Evolutionary conservation across 2,888 invertebrate species (phyloP).

Genomic region (Chymomyza procnemis): DNA sequence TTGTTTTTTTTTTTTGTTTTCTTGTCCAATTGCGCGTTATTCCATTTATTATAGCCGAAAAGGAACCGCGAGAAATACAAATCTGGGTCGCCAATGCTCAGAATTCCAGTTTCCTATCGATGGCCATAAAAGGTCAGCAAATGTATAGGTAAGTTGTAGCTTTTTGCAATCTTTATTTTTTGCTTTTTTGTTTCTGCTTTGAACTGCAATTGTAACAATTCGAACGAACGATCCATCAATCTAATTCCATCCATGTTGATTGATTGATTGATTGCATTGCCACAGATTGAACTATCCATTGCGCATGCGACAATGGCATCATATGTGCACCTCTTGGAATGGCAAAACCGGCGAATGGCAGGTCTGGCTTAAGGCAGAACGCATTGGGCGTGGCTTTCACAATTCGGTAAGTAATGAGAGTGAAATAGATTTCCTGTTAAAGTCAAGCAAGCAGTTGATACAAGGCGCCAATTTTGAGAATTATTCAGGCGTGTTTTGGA

Average conservation of each 20-base stretch:
- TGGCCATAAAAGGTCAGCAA: constrained; percentile 90
- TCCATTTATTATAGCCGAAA: constrained; percentile 81
- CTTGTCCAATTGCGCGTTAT: constrained; percentile 15
- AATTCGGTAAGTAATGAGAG: constrained; percentile 84
- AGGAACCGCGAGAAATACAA: constrained; percentile 86
- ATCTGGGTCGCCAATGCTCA: constrained; percentile 90
- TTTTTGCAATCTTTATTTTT: background rate
- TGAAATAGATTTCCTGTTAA: background rate
- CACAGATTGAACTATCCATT: constrained; percentile 85
- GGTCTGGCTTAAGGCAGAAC: constrained; percentile 91
- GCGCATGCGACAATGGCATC: constrained; percentile 88
- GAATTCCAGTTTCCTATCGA: constrained; percentile 89
- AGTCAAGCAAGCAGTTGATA: constrained; percentile 15
- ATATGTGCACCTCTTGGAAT: constrained; percentile 92
- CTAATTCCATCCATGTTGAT: constrained; percentile 1
- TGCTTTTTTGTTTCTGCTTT: background rate
- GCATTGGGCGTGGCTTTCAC: constrained; percentile 91
- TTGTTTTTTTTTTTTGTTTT: constrained; percentile 13
- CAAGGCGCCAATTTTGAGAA: too few relatives aligned
- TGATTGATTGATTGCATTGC: background rate
- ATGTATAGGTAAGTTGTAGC: constrained; percentile 83
- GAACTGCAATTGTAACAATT: constrained; percentile 6
- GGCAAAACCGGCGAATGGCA: constrained; percentile 94
- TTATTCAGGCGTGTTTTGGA: too few relatives aligned
- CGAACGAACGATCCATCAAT: constrained; percentile 9